Evolutionary conservation across 2,888 invertebrate genomes (phyloP).

Genomic region (Ormyrus rosae): DNA sequence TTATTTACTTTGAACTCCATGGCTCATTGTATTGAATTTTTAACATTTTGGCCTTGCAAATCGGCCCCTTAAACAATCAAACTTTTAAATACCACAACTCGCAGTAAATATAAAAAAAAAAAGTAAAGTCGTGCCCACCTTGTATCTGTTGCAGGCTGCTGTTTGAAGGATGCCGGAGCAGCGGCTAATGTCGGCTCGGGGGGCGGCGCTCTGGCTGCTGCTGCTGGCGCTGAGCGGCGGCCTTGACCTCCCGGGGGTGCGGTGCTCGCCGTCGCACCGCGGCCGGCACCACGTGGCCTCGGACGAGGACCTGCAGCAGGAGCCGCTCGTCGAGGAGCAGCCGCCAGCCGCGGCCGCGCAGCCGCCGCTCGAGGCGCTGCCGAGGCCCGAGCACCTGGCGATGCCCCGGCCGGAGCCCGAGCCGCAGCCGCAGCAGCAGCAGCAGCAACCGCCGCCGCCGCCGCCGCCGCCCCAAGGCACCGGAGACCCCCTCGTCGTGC

Average conservation of each 20-base stretch:
- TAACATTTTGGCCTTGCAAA: no score
- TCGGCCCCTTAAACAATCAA: no score
- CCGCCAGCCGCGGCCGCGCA: conserved; percentile 63
- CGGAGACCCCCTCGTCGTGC: conserved; percentile 85
- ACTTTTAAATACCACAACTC: no score
- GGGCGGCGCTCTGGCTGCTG: conserved; percentile 52
- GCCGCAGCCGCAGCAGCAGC: conserved; percentile 61
- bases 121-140: not conserved
- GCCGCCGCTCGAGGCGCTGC: conserved; percentile 71
- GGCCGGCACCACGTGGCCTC: conserved; percentile 69
- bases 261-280: conserved; percentile 69
- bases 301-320: conserved; percentile 39
- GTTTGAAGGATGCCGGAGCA: conserved; percentile 40
- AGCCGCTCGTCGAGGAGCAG: conserved; percentile 66
- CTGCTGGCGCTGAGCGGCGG: conserved; percentile 64
- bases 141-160: conserved; percentile 27
- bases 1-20: no score
- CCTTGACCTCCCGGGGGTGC: conserved; percentile 64
- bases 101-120: no score
- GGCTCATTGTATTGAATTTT: no score
- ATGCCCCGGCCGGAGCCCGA: conserved; percentile 60
- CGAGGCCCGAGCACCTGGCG: conserved; percentile 73
- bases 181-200: conserved; percentile 5
- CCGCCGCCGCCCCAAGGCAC: conserved; percentile 65
- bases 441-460: conserved; percentile 70